Conservation (phyloP, 2,797 vertebrate species). For the Furcifer pardalis region DNA sequence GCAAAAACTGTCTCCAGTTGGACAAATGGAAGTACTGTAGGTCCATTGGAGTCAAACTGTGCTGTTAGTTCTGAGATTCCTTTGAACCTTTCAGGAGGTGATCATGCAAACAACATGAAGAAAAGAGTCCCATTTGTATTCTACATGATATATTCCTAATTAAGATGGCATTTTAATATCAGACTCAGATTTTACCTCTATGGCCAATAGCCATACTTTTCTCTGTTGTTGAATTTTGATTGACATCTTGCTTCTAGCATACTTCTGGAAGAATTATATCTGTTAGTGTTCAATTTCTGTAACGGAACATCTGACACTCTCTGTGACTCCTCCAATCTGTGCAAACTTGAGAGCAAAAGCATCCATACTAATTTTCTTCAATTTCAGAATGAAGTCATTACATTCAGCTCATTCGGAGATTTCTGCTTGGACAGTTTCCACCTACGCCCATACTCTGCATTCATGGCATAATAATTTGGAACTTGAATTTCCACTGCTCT, state of each 20-base stretch:
- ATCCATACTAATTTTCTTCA: not conserved
- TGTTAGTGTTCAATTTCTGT: not conserved
- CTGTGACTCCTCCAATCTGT: not conserved
- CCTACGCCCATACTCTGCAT: constrained; percentile 37
- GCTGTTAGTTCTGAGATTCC: not conserved
- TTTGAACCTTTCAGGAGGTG: not conserved
- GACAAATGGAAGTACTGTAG: not conserved
- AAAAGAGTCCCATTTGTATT: not conserved
- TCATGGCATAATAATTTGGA: constrained; percentile 32
- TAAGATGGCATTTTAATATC: not conserved
- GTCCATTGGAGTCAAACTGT: not conserved
- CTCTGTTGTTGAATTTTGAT: not conserved
- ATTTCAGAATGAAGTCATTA: constrained; percentile 26
- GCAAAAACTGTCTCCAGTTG: too few relatives aligned
- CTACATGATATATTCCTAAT: not conserved
- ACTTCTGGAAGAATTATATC: not conserved
- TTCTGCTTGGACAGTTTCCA: constrained; percentile 56
- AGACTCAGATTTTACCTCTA: not conserved
- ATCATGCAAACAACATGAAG: not conserved
- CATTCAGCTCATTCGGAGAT: constrained; percentile 41
- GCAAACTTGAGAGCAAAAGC: not conserved
- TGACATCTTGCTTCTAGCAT: not conserved
- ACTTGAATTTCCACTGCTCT: constrained; percentile 36
- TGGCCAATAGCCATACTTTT: not conserved
- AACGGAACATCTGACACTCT: not conserved